Percentiles rank a stretch among this genome's conserved stretches.
Conservation (phyloP, 2,888 invertebrate species). For the Shargacucullia verbasci region DNA sequence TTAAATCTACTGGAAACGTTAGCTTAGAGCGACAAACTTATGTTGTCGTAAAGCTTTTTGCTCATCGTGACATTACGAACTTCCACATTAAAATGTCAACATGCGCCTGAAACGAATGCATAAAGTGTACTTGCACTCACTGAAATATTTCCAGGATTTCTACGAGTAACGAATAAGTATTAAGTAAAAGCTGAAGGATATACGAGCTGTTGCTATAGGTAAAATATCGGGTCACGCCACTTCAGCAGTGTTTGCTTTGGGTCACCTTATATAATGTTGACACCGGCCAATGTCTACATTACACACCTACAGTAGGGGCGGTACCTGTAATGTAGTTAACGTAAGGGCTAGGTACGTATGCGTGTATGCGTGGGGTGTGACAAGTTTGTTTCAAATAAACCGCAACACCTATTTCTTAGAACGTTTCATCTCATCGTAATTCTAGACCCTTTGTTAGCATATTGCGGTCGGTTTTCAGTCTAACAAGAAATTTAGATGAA, state of each 20-base stretch:
- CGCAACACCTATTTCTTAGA: neutral
- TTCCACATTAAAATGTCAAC: slow-evolving; percentile 41
- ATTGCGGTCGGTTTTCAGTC: neutral
- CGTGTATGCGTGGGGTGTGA: slow-evolving; percentile 17
- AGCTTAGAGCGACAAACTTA: slow-evolving; percentile 24
- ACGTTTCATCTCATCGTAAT: neutral
- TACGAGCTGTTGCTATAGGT: slow-evolving; percentile 13
- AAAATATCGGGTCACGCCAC: slow-evolving; percentile 34
- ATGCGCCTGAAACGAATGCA: slow-evolving; percentile 19
- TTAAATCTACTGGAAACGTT: slow-evolving; percentile 19
- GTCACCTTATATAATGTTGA: slow-evolving; percentile 45
- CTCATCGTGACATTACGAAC: slow-evolving; percentile 34
- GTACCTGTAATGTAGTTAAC: slow-evolving; percentile 37
- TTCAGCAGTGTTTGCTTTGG: slow-evolving; percentile 46
- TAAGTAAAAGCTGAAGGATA: slow-evolving; percentile 9
- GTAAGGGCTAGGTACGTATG: slow-evolving; percentile 9
- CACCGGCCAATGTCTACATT: slow-evolving; percentile 48
- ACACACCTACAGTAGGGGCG: slow-evolving; percentile 36
- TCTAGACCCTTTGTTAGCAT: neutral
- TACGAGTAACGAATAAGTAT: slow-evolving; percentile 8
- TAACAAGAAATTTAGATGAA: neutral
- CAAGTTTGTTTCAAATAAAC: slow-evolving; percentile 33
- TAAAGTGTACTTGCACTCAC: slow-evolving; percentile 14
- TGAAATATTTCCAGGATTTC: slow-evolving; percentile 20
- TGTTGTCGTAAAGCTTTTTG: slow-evolving; percentile 34